phyloP scores from a whole-genome alignment of 2,797 vertebrate species.

The Acanthurus leucopareius region DNA sequence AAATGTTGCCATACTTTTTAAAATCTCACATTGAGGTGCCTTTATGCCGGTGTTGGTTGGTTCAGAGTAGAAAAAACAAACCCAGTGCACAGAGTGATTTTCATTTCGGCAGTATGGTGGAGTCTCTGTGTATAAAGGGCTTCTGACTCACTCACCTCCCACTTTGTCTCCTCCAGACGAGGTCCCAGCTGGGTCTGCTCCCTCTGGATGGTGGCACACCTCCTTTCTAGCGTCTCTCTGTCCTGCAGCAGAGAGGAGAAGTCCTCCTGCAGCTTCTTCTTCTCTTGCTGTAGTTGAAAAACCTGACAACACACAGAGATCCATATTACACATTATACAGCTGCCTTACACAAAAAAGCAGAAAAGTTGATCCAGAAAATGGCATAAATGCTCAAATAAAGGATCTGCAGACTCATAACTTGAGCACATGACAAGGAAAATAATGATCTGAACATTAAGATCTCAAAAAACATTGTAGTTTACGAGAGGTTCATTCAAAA shows the following conservation, averaged over 20 bases:
- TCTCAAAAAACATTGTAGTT: not conserved
- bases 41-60: too few relatives aligned
- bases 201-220: slow-evolving; percentile 93
- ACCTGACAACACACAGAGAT: slow-evolving; percentile 77
- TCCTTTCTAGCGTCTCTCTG: slow-evolving; percentile 92
- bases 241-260: slow-evolving; percentile 95
- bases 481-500: not conserved
- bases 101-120: too few relatives aligned
- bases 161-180: slow-evolving; percentile 96
- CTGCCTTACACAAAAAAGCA: not conserved
- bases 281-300: slow-evolving; percentile 97
- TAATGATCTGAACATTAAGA: not conserved
- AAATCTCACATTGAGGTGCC: too few relatives aligned
- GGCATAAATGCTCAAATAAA: not conserved
- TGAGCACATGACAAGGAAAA: not conserved
- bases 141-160: slow-evolving; percentile 89
- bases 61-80: too few relatives aligned
- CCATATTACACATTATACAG: slow-evolving; percentile 10
- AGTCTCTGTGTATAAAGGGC: too few relatives aligned
- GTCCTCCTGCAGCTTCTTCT: slow-evolving; percentile 97
- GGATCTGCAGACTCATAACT: not conserved
- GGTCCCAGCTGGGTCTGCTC: slow-evolving; percentile 96
- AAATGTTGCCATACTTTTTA: too few relatives aligned
- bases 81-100: too few relatives aligned
- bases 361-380: not conserved